Evolutionary conservation across 2,888 invertebrate genomes (phyloP).

Genomic region (Torymus aiolomorphi): DNA sequence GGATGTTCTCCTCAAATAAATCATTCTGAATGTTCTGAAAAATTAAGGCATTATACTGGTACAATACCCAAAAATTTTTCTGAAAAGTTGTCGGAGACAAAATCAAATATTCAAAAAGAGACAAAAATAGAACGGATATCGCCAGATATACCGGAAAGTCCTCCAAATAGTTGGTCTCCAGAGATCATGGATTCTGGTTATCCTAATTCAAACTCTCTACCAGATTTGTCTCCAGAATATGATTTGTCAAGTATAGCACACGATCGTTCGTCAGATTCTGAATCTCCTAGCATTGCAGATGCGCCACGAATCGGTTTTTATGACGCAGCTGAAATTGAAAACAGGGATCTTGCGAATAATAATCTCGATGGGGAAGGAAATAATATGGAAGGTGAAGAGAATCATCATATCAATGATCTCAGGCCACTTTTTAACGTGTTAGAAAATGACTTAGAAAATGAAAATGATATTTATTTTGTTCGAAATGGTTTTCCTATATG

Average conservation of each 20-base stretch:
- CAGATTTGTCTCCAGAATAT: conserved; percentile 68
- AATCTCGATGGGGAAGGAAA: conserved; percentile 78
- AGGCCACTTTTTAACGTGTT: conserved; percentile 67
- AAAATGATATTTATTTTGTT: conserved; percentile 69
- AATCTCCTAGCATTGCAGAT: conserved; percentile 65
- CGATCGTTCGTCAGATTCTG: conserved; percentile 63
- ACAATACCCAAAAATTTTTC: conserved; percentile 34
- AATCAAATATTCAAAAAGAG: conserved; percentile 17
- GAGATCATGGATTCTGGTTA: conserved; percentile 72
- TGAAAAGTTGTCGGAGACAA: conserved; percentile 2
- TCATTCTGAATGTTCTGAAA: conserved; percentile 27
- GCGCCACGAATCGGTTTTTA: conserved; percentile 60
- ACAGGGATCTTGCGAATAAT: conserved; percentile 78
- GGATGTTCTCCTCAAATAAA: conserved; percentile 25
- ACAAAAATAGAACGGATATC: conserved; percentile 53
- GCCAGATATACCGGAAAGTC: conserved; percentile 63
- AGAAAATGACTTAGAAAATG: conserved; percentile 70
- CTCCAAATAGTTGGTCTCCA: conserved; percentile 68
- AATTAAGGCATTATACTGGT: conserved; percentile 33
- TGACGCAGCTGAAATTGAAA: conserved; percentile 72
- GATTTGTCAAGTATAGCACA: conserved; percentile 68
- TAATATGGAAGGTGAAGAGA: conserved; percentile 72
- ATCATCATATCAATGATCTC: conserved; percentile 64
- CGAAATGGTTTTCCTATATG: conserved; percentile 70
- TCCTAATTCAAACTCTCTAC: conserved; percentile 69